phyloP scores from a whole-genome alignment of 2,797 vertebrate genomes.

The Petrocephalus schoutedeni region DNA sequence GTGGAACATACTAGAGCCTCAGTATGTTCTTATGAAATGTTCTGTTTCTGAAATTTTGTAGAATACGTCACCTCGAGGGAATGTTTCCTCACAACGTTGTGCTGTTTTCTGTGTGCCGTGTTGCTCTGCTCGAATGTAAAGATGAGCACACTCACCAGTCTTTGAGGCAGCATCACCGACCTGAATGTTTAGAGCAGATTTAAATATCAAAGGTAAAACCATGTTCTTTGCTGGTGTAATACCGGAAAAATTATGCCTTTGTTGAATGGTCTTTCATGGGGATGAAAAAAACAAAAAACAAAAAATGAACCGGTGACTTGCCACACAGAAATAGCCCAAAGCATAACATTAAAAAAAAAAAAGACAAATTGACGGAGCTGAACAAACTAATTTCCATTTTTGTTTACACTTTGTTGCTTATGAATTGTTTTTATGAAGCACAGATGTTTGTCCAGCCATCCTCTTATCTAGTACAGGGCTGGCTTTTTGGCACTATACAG shows the following conservation, averaged over 20 bases:
- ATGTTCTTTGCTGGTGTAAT: conserved; percentile 44
- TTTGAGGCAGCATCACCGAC: neutral
- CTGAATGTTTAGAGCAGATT: conserved; percentile 42
- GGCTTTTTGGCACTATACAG: too few species aligned
- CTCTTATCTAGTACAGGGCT: neutral
- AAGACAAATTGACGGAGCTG: neutral
- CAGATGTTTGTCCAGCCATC: neutral
- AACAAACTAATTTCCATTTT: neutral
- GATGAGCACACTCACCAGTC: neutral
- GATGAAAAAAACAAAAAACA: neutral
- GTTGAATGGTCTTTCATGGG: conserved; percentile 26
- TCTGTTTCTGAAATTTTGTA: neutral
- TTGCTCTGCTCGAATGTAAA: neutral
- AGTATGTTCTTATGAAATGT: neutral
- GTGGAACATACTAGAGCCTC: neutral
- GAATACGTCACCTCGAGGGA: neutral
- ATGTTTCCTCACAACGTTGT: neutral
- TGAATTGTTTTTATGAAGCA: neutral
- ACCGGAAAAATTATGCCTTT: conserved; percentile 37
- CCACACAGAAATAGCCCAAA: neutral
- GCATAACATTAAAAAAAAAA: neutral
- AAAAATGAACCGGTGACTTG: neutral
- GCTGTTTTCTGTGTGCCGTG: neutral
- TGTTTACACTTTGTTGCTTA: neutral
- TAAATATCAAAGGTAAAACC: conserved; percentile 63